A percentile compares a stretch with the other conserved stretches of the same genome.
These are phyloP conservation scores for Stichopus chloronotus DNA, from an alignment of 35 echinoderm and acorn worm species.

Conservation along the genomic window DNA sequence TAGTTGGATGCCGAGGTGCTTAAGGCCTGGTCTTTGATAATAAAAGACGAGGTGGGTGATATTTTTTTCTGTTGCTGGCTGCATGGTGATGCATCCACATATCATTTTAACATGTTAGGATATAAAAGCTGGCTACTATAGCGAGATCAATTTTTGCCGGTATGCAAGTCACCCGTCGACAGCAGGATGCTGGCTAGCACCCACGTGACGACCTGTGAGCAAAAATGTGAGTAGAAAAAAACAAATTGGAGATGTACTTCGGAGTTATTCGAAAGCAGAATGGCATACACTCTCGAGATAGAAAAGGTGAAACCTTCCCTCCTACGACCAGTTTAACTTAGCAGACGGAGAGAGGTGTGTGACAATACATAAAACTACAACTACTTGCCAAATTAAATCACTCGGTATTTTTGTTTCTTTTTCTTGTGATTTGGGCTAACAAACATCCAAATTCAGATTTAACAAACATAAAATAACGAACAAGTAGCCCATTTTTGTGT, in stretches of 20 bases:
- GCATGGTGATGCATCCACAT: background rate
- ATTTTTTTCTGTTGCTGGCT: background rate
- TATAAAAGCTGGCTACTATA: background rate
- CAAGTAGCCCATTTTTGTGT: no score
- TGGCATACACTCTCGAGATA: background rate
- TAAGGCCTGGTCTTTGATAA: background rate
- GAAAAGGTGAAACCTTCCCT: background rate
- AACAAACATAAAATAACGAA: no score
- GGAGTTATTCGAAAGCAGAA: background rate
- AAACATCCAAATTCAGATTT: no score
- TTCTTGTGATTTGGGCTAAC: no score
- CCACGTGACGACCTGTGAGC: conserved; percentile 39
- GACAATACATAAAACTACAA: no score
- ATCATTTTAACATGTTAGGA: background rate
- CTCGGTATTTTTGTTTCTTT: no score
- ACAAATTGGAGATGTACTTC: background rate
- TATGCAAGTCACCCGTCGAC: background rate
- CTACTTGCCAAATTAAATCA: no score
- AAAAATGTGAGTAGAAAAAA: conserved; percentile 26
- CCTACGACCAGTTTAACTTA: background rate
- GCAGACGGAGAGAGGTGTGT: background rate
- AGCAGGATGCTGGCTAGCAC: conserved; percentile 37
- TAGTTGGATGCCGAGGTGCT: no score
- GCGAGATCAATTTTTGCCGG: background rate
- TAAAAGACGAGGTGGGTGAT: background rate